These are phyloP conservation scores for Glyptemys insculpta DNA, from an alignment of 2,797 vertebrate species.

Conservation along the genomic window DNA sequence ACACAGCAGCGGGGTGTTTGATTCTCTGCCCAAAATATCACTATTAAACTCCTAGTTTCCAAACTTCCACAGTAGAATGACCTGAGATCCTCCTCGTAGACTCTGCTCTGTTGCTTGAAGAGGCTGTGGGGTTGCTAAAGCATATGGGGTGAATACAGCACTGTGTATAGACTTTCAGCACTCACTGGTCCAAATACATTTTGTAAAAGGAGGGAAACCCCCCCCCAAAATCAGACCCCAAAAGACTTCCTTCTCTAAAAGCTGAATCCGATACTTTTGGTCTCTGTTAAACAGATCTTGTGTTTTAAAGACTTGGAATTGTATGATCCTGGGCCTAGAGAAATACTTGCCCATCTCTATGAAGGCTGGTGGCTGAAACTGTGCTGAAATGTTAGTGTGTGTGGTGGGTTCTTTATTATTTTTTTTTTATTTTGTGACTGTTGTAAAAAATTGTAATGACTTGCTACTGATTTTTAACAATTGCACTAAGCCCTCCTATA, in stretches of 20 bases:
- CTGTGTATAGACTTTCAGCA: background rate
- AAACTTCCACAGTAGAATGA: background rate
- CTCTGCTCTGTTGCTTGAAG: background rate
- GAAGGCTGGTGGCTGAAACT: background rate
- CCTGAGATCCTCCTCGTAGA: constrained; percentile 33
- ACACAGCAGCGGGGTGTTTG: constrained; percentile 30
- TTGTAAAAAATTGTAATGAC: constrained; percentile 25
- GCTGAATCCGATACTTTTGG: background rate
- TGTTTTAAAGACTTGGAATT: background rate
- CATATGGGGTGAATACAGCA: background rate
- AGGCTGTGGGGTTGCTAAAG: background rate
- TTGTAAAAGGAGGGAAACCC: background rate
- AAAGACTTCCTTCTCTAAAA: background rate
- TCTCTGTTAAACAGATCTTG: background rate
- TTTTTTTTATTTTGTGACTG: background rate
- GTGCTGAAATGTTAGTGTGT: constrained; percentile 20
- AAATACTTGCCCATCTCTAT: background rate
- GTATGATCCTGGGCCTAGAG: background rate
- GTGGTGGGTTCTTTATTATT: background rate
- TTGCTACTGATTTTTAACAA: constrained; percentile 66
- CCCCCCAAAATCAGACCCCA: background rate
- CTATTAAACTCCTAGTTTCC: constrained; percentile 26
- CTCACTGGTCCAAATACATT: constrained; percentile 3
- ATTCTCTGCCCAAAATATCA: constrained; percentile 21
- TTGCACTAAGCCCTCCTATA: constrained; percentile 68